Evolutionary conservation across 2,797 vertebrate species (phyloP).

Genomic region (Ctenosaura bakeri): DNA sequence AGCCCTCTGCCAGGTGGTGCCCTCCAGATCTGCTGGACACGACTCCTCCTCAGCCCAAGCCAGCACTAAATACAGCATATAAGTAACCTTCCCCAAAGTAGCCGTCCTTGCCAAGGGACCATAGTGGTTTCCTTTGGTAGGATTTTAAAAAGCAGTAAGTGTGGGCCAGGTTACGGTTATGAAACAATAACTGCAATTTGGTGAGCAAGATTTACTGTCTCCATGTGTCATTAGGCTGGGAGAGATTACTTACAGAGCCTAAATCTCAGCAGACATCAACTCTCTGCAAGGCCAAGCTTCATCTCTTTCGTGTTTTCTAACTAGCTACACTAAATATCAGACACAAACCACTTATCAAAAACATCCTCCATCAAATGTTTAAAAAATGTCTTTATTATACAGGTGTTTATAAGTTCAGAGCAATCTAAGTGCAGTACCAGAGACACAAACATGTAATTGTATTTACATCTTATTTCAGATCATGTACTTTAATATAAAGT

Average conservation of each 20-base stretch:
- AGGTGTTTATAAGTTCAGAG: neutral
- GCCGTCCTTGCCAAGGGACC: no score
- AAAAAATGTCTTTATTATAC: slow-evolving; percentile 23
- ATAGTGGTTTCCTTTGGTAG: no score
- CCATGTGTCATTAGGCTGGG: neutral
- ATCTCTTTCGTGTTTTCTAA: neutral
- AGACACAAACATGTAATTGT: neutral
- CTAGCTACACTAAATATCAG: neutral
- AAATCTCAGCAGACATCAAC: neutral
- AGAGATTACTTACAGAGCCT: neutral
- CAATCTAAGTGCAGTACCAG: neutral
- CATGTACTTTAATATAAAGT: slow-evolving; percentile 40
- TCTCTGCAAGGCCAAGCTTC: neutral
- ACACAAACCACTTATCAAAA: neutral
- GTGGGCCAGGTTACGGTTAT: neutral
- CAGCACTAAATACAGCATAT: no score
- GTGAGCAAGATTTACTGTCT: neutral
- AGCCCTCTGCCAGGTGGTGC: no score
- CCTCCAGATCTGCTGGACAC: no score
- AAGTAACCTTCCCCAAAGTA: no score
- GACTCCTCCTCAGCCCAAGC: no score
- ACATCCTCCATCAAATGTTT: neutral
- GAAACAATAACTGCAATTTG: neutral
- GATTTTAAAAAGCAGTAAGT: no score
- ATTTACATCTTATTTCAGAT: slow-evolving; percentile 10